Base-by-base conservation (phyloP, 2,888 invertebrate genomes). In the Eumacrocentrus americanus region DNA sequence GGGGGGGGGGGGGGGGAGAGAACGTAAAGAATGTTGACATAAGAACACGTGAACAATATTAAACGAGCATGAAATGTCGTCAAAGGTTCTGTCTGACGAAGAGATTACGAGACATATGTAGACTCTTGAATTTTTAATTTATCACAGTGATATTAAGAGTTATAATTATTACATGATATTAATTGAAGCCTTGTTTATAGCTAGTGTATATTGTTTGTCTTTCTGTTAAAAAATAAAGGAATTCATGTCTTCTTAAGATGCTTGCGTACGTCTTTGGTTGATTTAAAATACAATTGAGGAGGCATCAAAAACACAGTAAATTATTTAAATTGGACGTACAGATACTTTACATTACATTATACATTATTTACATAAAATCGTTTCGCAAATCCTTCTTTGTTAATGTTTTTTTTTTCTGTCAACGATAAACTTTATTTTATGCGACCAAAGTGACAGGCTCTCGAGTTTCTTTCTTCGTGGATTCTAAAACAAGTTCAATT, bases 371-470 rank as follows among this genome's bases (percentile, higher is more conserved):
- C 51, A 51, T 6, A 22, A 34, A 12, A 6, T 22, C n/a, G n/a
- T n/a, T 9, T 16, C 22, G 20, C 6, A 23, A 22, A 20, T 20
- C 22, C 3, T 22, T 12, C 20, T 3, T 4, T 18, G 9, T 12
- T 12, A 22, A 11, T 38, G 4, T n/a, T 22, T 1, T n/a, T n/a
- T n/a, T n/a, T n/a, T n/a, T n/a, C n/a, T n/a, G n/a, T n/a, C n/a
- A n/a, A n/a, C n/a, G n/a, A n/a, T n/a, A n/a, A n/a, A n/a, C 6
- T 12, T n/a, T 20, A 3, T 16, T n/a, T 67, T 76, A 84, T 64
- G 83, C 84, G 77, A 84, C 83, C 62, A 84, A 64, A 35, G 84
- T 83, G 68, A 84, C 73, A 70, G 79, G 81, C 14, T 72, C 76
- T 56, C 76, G 72, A 64, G 69, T 73, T 57, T 79, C 72, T 70